Conservation (phyloP, 2,797 vertebrate species). For the Paguma larvata region DNA sequence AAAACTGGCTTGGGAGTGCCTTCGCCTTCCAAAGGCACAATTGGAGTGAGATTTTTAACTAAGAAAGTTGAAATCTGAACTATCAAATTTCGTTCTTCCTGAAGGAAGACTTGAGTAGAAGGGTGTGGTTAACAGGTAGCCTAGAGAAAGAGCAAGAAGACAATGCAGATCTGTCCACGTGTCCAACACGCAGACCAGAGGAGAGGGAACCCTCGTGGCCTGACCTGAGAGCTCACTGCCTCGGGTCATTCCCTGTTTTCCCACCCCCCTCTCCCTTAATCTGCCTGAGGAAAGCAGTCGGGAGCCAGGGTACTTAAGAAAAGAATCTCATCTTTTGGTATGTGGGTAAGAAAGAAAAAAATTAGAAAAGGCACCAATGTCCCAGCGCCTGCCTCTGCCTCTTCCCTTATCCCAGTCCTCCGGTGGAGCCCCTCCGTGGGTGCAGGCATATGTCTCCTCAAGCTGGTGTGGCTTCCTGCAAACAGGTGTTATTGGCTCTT, state of each 20-base stretch:
- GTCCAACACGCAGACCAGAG: background rate
- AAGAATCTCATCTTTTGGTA: background rate
- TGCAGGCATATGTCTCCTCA: background rate
- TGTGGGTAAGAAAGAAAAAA: slow-evolving; percentile 3
- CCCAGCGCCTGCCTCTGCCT: background rate
- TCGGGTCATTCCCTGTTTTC: background rate
- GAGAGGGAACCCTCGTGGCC: background rate
- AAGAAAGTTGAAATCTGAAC: background rate
- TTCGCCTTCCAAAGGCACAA: background rate
- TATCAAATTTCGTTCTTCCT: background rate
- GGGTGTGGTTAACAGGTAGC: too few species aligned
- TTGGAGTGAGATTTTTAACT: background rate
- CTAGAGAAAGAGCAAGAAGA: background rate
- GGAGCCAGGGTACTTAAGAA: background rate
- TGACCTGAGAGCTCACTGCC: accelerated
- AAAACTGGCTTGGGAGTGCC: background rate
- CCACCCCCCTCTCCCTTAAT: accelerated
- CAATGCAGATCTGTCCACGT: accelerated
- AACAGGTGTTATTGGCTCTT: background rate
- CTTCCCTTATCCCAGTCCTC: too few species aligned
- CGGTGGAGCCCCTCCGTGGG: background rate
- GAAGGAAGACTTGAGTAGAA: background rate
- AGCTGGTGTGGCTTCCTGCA: background rate
- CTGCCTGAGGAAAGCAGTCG: background rate
- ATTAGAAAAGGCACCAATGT: background rate